Evolutionary conservation across 1,140 invertebrate species (phyloP).

Genomic region (Drosophila asahinai): DNA sequence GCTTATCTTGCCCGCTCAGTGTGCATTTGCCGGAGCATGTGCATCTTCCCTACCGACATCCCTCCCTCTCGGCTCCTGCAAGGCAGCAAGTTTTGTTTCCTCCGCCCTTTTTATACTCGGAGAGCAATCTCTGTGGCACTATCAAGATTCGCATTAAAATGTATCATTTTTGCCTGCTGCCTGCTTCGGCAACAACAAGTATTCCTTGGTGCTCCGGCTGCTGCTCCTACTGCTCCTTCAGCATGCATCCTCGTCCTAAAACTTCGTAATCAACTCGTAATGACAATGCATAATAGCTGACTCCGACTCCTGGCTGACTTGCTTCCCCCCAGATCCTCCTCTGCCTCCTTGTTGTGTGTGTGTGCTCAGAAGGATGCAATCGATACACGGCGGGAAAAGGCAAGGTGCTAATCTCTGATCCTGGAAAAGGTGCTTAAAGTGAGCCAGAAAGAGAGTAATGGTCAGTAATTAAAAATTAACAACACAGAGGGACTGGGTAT

Average conservation of each 20-base stretch:
- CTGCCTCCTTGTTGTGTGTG: slow-evolving; percentile 32
- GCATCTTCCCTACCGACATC: slow-evolving; percentile 29
- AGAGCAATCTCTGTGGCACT: slow-evolving; percentile 78
- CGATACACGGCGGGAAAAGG: slow-evolving; percentile 31
- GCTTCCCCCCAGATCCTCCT: slow-evolving; percentile 35
- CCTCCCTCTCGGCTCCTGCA: slow-evolving; percentile 2
- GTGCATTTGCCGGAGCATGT: slow-evolving; percentile 56
- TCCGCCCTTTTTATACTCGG: slow-evolving; percentile 48
- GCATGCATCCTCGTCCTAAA: slow-evolving; percentile 66
- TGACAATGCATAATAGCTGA: slow-evolving; percentile 75
- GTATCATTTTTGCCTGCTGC: slow-evolving; percentile 81
- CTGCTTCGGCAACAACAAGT: slow-evolving; percentile 40
- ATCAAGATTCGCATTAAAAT: slow-evolving; percentile 85
- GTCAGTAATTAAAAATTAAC: slow-evolving; percentile 6
- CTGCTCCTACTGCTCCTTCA: slow-evolving; percentile 9
- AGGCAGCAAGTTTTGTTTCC: slow-evolving; percentile 70
- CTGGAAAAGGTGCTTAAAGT: neutral
- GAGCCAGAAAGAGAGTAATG: neutral
- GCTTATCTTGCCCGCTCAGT: slow-evolving; percentile 70
- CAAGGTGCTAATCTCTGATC: slow-evolving; percentile 18
- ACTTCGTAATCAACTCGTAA: slow-evolving; percentile 83
- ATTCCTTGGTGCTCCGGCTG: slow-evolving; percentile 12
- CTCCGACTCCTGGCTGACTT: slow-evolving; percentile 60
- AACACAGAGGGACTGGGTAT: too few species aligned
- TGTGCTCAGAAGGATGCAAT: slow-evolving; percentile 50